Conservation (phyloP, 2,113 vertebrate genomes). For the Clarias macrocephalus region DNA sequence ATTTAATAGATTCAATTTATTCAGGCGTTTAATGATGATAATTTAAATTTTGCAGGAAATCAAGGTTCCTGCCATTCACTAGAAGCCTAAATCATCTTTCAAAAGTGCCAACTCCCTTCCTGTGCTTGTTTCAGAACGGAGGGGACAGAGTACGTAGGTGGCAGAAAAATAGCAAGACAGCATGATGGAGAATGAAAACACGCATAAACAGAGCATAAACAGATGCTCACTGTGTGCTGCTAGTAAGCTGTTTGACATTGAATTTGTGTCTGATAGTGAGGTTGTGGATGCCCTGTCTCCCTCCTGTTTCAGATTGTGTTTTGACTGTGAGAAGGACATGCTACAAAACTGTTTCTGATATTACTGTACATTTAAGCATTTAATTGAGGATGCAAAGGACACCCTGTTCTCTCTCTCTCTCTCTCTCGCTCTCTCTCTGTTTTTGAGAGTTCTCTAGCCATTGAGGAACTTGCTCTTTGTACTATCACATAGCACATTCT, state of each 20-base stretch:
- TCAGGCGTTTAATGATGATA: not conserved
- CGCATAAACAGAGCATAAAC: not conserved
- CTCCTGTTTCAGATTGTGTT: not conserved
- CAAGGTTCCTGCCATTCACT: slow-evolving; percentile 4
- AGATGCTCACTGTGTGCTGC: not conserved
- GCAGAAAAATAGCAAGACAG: not conserved
- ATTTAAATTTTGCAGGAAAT: not conserved
- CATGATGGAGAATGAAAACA: not conserved
- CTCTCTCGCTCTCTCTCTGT: not conserved
- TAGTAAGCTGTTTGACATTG: not conserved
- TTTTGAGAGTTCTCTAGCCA: not conserved
- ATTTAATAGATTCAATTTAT: not conserved
- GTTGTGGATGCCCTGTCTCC: not conserved
- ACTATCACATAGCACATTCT: too few relatives aligned
- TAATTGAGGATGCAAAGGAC: not conserved
- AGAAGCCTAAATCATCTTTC: slow-evolving; percentile 8
- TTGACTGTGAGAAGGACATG: not conserved
- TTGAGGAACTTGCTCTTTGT: not conserved
- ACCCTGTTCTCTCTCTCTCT: not conserved
- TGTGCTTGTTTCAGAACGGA: not conserved
- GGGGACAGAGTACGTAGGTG: not conserved
- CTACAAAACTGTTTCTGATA: not conserved
- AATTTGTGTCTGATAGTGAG: not conserved
- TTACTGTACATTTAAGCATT: not conserved
- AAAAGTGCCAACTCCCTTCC: slow-evolving; percentile 54